Evolutionary conservation across 2,797 vertebrate genomes (phyloP).

Genomic region (Pitangus sulphuratus): DNA sequence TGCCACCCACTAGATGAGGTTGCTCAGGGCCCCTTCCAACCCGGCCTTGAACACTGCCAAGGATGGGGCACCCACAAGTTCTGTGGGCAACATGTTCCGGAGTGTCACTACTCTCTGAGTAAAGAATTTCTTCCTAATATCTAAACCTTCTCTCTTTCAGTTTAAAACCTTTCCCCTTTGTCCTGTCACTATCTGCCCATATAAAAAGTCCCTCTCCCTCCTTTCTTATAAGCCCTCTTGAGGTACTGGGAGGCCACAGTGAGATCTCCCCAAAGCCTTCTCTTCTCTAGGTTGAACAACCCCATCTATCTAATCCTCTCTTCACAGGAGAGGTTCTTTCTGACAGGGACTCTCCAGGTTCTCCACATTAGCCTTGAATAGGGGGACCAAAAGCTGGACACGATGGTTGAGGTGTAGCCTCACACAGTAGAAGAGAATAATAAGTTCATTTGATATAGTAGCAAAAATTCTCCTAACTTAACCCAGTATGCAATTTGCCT

Average conservation of each 20-base stretch:
- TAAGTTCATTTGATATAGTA: not conserved
- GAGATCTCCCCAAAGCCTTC: not conserved
- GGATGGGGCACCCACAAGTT: not conserved
- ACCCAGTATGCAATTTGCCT: not conserved
- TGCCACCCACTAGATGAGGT: not conserved
- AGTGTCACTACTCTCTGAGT: not conserved
- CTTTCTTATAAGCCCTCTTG: not conserved
- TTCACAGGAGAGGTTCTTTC: not conserved
- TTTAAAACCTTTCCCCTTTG: not conserved
- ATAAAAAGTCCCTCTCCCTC: not conserved
- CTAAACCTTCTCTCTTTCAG: not conserved
- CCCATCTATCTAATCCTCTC: not conserved
- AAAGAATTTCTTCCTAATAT: not conserved
- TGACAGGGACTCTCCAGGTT: not conserved
- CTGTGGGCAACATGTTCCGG: not conserved
- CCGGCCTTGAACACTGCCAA: not conserved
- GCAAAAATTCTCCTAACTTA: not conserved
- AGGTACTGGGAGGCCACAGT: not conserved
- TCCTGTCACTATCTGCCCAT: not conserved
- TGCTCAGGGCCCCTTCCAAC: not conserved
- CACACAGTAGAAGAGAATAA: not conserved
- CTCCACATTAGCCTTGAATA: not conserved
- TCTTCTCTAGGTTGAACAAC: not conserved
- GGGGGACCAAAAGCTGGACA: not conserved
- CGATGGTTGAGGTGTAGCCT: not conserved